Evolutionary conservation across 2,888 invertebrate genomes (phyloP).

Genomic region (Eulithis prunata): DNA sequence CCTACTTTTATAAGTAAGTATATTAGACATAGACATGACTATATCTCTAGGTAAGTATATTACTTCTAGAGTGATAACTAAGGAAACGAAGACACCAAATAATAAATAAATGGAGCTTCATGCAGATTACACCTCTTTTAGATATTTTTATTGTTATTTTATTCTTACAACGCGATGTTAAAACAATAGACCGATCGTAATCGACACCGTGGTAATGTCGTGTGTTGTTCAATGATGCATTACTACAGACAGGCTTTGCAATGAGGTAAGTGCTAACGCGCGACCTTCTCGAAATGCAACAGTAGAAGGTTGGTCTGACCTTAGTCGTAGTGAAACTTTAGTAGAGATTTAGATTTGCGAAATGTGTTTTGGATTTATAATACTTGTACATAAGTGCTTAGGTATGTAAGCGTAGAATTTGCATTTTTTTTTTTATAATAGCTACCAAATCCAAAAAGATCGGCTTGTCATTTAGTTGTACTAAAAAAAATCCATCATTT

Average conservation of each 20-base stretch:
- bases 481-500: no score
- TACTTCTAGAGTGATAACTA: no score
- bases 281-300: conserved; percentile 44
- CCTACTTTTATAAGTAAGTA: no score
- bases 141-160: no score
- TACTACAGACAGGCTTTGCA: conserved; percentile 42
- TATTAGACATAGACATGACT: no score
- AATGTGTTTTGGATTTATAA: conserved; percentile 8
- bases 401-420: background rate
- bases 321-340: conserved; percentile 5
- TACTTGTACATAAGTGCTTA: background rate
- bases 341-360: conserved; percentile 12
- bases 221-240: conserved; percentile 43
- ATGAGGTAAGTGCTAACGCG: conserved; percentile 45
- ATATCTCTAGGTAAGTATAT: no score
- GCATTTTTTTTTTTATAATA: no score
- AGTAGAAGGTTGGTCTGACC: conserved; percentile 17
- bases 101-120: no score
- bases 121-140: no score
- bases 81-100: no score
- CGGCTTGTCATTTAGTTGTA: no score
- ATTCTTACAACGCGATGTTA: background rate
- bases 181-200: conserved; percentile 39
- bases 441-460: no score
- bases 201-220: conserved; percentile 24